Conservation (phyloP, 2,797 vertebrate species). For the Manis crassicaudata region DNA sequence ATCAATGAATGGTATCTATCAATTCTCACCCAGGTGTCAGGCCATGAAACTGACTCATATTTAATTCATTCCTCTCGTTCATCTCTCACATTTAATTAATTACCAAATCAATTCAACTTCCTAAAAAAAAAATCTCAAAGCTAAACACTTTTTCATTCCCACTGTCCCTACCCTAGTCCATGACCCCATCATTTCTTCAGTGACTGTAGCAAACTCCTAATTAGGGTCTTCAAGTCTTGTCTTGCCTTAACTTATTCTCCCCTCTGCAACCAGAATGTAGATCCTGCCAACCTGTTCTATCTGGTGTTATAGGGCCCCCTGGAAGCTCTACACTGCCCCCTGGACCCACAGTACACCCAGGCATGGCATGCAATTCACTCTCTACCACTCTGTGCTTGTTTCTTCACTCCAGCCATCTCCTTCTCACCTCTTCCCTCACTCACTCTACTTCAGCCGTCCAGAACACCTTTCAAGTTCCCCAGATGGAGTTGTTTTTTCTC, state of each 20-base stretch:
- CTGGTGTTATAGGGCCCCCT: neutral
- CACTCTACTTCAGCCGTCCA: neutral
- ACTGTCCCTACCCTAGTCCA: neutral
- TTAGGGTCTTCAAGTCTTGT: neutral
- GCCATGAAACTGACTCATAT: conserved; percentile 36
- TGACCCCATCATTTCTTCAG: neutral
- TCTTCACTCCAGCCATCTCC: neutral
- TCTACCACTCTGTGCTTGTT: neutral
- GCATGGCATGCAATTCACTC: neutral
- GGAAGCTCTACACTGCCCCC: neutral
- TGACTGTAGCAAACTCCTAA: neutral
- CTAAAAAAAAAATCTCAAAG: conserved; percentile 19
- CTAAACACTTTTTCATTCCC: conserved; percentile 7
- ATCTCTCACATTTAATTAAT: conserved; percentile 68
- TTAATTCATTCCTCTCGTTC: conserved; percentile 47
- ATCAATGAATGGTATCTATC: conserved; percentile 14
- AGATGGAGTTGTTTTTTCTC: neutral
- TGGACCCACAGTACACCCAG: neutral
- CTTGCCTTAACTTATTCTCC: neutral
- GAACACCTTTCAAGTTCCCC: neutral
- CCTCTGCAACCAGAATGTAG: neutral
- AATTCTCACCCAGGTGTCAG: conserved; percentile 30
- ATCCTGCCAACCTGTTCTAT: neutral
- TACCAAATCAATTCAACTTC: conserved; percentile 46
- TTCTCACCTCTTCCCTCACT: neutral